Evolutionary conservation across 1,140 invertebrate genomes (phyloP), one percentile per base, ranked within the genome.

Genomic region (Mamestra configurata): DNA sequence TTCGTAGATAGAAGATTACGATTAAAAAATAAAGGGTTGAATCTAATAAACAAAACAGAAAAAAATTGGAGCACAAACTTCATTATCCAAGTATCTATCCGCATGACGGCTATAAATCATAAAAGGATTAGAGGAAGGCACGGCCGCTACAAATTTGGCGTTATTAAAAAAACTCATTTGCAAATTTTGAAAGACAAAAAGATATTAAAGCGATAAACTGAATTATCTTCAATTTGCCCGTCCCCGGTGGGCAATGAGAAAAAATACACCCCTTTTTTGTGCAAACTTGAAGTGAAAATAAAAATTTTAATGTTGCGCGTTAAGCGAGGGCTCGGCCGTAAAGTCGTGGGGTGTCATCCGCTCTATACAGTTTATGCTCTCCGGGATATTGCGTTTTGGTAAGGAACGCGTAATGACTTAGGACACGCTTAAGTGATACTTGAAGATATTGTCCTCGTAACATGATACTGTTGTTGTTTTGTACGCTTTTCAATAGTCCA

Each of bases 121-220:
- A 84, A 84, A 90, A 90, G 91, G 90, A 90, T 93, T 91, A 92
- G 77, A 82, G 81, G 75, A 57, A 66, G 55, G 73, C 31, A 80
- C 79, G 84, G 43, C 81, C 80, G 84, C 83, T 92, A 92, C 90
- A 88, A 94, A 94, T 92, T 93, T 89, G 91, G 84, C 87, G 89
- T 94, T 93, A 94, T 94, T 93, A 94, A 94, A 94, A 94, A 93
- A 94, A 93, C 90, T 94, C 93, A 94, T 94, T 94, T 92, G 92
- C 92, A 93, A 94, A 94, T 94, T 94, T 91, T 85, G 83, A 91
- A 92, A 93, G 91, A 93, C 92, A 93, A 93, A 90, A 86, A 92
- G 90, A 93, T 93, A 92, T 92, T 92, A 90, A 86, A 91, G 87
- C 85, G 91, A 92, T 94, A 93, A 93, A 94, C 86, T 92, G 89